Conservation (phyloP, 2,113 vertebrate species). For the Seriola quinqueradiata region DNA sequence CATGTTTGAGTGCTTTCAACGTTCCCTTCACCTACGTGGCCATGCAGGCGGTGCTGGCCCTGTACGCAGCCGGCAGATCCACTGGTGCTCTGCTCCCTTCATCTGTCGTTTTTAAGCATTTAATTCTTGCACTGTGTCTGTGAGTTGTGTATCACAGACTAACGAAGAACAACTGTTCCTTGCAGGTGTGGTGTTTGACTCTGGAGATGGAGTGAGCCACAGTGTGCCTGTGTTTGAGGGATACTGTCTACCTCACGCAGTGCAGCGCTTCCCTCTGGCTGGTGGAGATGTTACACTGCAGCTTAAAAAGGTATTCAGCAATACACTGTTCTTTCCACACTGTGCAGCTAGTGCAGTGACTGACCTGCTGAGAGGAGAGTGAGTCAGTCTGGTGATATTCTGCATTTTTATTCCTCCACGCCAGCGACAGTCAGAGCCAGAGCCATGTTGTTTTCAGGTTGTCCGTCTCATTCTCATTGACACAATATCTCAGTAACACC, state of each 20-base stretch:
- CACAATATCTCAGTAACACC: too few relatives aligned
- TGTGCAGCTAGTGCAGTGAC: neutral
- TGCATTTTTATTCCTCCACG: too few relatives aligned
- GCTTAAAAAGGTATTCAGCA: conserved; percentile 78
- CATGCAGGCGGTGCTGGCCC: conserved; percentile 83
- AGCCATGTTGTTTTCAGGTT: too few relatives aligned
- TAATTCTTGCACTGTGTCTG: neutral
- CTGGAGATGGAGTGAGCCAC: conserved; percentile 84
- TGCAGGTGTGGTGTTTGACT: conserved; percentile 85
- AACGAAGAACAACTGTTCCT: neutral
- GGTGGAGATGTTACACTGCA: conserved; percentile 82
- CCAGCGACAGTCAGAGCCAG: too few relatives aligned
- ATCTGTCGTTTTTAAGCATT: fast-evolving
- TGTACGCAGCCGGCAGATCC: conserved; percentile 80
- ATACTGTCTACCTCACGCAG: conserved; percentile 82
- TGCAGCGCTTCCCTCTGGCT: conserved; percentile 82
- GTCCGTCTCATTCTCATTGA: too few relatives aligned
- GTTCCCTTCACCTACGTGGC: conserved; percentile 83
- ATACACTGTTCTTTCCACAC: neutral
- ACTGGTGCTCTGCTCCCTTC: conserved; percentile 67
- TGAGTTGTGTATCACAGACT: neutral
- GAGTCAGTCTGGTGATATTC: too few relatives aligned
- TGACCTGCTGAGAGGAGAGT: too few relatives aligned
- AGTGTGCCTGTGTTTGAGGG: conserved; percentile 86
- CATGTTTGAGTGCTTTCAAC: conserved; percentile 83